These are phyloP conservation scores for Athetis lepigone DNA, from an alignment of 2,888 invertebrate genomes.

Conservation along the genomic window DNA sequence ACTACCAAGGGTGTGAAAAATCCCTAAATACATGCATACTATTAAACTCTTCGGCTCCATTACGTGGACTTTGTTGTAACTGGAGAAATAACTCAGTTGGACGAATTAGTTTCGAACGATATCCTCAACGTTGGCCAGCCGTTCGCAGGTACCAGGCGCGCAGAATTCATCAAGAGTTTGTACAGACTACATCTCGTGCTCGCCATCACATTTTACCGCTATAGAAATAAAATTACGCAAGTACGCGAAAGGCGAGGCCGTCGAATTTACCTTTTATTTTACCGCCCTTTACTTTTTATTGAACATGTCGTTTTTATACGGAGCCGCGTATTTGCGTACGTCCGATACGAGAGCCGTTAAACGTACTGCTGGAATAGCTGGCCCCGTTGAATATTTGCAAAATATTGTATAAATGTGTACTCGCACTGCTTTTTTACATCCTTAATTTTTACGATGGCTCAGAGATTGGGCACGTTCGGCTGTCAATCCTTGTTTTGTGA, in stretches of 20 bases:
- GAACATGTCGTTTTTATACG: slow-evolving; percentile 65
- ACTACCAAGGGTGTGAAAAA: too few relatives aligned
- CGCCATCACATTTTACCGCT: slow-evolving; percentile 58
- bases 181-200: slow-evolving; percentile 29
- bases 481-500: slow-evolving; percentile 6
- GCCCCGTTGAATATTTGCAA: slow-evolving; percentile 51
- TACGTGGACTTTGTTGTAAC: too few relatives aligned
- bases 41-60: too few relatives aligned
- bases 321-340: slow-evolving; percentile 62
- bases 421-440: slow-evolving; percentile 25
- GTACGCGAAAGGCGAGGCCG: slow-evolving; percentile 49
- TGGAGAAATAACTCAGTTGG: too few relatives aligned
- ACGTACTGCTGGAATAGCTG: slow-evolving; percentile 54
- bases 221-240: slow-evolving; percentile 60
- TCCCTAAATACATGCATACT: too few relatives aligned
- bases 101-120: neutral
- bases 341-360: slow-evolving; percentile 59
- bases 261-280: slow-evolving; percentile 71
- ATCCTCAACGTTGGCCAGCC: neutral
- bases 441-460: slow-evolving; percentile 23
- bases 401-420: slow-evolving; percentile 45
- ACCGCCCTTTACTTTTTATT: slow-evolving; percentile 73
- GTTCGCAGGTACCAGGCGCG: neutral
- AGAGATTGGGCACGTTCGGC: slow-evolving; percentile 18
- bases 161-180: slow-evolving; percentile 21